phyloP scores from a whole-genome alignment of 30 jellyfish, hydroid and myxozoan species.

The Catostylus mosaicus region DNA sequence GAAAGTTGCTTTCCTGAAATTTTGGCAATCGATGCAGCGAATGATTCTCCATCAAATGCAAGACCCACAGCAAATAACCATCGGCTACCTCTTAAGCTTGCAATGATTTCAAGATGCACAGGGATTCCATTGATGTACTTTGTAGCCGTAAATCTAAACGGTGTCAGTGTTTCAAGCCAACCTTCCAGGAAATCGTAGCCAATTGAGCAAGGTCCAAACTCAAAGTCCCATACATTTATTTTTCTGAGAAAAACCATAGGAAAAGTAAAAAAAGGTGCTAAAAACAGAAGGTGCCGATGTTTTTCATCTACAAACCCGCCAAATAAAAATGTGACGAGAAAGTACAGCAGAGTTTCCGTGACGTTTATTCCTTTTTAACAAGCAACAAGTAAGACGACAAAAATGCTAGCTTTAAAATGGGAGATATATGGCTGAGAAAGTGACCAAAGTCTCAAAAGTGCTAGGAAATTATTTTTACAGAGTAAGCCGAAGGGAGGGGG shows the following conservation, averaged over 20 bases:
- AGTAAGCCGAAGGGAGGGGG: no score
- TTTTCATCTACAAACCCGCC: no score
- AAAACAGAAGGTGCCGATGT: no score
- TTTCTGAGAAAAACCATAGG: slow-evolving; percentile 65
- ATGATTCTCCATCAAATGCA: slow-evolving; percentile 88
- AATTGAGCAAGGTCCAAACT: slow-evolving; percentile 79
- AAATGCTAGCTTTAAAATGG: no score
- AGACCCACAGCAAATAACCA: slow-evolving; percentile 89
- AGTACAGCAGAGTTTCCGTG: no score
- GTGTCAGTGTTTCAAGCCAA: slow-evolving; percentile 76
- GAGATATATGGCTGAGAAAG: no score
- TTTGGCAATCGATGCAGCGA: slow-evolving; percentile 87
- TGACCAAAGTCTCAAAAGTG: no score
- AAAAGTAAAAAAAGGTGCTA: no score
- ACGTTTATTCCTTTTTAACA: no score
- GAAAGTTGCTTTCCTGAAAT: slow-evolving; percentile 64
- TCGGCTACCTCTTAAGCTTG: slow-evolving; percentile 52
- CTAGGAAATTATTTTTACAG: no score
- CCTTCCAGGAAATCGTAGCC: slow-evolving; percentile 80
- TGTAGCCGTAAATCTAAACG: slow-evolving; percentile 89
- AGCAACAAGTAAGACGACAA: no score
- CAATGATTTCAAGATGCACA: slow-evolving; percentile 81
- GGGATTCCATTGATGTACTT: slow-evolving; percentile 81
- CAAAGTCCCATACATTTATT: slow-evolving; percentile 87
- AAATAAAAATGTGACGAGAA: no score